Evolutionary conservation across 2,888 invertebrate species (phyloP), one percentile per base, ranked within the genome.

Genomic region (Cyclophora albipunctata): DNA sequence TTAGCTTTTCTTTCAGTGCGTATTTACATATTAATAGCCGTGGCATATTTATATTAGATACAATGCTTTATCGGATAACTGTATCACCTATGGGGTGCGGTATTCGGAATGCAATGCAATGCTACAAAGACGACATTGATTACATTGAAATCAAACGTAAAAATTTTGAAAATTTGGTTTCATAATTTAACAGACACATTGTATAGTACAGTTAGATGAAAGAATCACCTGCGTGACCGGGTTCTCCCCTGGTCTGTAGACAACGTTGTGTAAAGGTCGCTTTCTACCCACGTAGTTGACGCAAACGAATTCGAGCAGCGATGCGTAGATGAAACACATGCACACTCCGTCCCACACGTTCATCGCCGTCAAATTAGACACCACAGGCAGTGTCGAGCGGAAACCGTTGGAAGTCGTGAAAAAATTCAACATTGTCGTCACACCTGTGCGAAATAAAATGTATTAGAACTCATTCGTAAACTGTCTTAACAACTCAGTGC

Each of bases 391-490:
- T 48, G 96, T 97, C 69, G 95, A 95, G 74, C 96, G 94, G 89
- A 96, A 96, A 71, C 96, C 95, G 80, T 96, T 96, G 67, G 96
- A 96, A 76, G 97, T 97, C 70, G 97, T 97, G 93, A 97, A 97
- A 92, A 97, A 97, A 91, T 97, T 97, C 93, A 97, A 93, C 97
- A 97, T 97, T 85, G 97, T 97, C 71, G 97, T 97, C 76, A 97
- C 97, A 88, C 97, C 97, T 96, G 90, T 62, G 75, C 52, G 56
- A 58, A 75, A 70, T 53, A 58, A 53, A 56, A 34, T 42, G 37
- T 44, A 46, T 61, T 59, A 58, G 54, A 56, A 37, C 5, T 37
- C 37, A 37, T 5, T 5, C 37, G 5, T 37, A 37, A 37, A 37
- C 4, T 37, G 4, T 37, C 5, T 37, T 37, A 37, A 37, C 5